phyloP scores from a whole-genome alignment of 2,888 invertebrate species.

The Eupeodes luniger region DNA sequence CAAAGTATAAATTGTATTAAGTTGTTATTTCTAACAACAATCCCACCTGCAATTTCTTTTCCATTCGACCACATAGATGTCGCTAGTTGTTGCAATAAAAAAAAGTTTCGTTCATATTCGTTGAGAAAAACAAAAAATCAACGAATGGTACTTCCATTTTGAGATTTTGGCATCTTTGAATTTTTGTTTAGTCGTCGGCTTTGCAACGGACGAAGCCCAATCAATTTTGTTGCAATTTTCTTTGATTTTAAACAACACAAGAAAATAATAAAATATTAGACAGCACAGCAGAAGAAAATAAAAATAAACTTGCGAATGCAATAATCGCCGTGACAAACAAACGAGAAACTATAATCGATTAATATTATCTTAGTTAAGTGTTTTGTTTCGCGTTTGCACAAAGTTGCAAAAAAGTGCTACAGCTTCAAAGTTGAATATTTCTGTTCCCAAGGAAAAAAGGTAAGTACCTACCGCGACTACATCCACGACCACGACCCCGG shows the following conservation, averaged over 20 bases:
- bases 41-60: not conserved
- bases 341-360: not conserved
- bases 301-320: not conserved
- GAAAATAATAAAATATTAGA: not conserved
- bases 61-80: slow-evolving; percentile 18
- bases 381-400: slow-evolving; percentile 22
- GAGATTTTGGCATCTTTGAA: slow-evolving; percentile 57
- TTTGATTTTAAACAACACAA: not conserved
- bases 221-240: slow-evolving; percentile 17
- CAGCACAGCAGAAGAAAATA: not conserved
- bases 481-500: not conserved
- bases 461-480: not conserved
- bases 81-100: slow-evolving; percentile 3
- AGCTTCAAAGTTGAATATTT: slow-evolving; percentile 7
- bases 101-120: slow-evolving; percentile 31
- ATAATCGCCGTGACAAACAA: not conserved
- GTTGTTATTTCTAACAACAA: too few relatives aligned
- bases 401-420: slow-evolving; percentile 20
- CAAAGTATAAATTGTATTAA: too few relatives aligned
- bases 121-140: slow-evolving; percentile 7
- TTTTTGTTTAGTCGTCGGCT: slow-evolving; percentile 71
- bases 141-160: slow-evolving; percentile 49
- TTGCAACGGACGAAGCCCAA: slow-evolving; percentile 54
- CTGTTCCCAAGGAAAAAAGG: slow-evolving; percentile 13
- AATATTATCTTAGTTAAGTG: not conserved